These are phyloP conservation scores for Eristalis arbustorum DNA, from an alignment of 2,888 invertebrate species.

Conservation along the genomic window DNA sequence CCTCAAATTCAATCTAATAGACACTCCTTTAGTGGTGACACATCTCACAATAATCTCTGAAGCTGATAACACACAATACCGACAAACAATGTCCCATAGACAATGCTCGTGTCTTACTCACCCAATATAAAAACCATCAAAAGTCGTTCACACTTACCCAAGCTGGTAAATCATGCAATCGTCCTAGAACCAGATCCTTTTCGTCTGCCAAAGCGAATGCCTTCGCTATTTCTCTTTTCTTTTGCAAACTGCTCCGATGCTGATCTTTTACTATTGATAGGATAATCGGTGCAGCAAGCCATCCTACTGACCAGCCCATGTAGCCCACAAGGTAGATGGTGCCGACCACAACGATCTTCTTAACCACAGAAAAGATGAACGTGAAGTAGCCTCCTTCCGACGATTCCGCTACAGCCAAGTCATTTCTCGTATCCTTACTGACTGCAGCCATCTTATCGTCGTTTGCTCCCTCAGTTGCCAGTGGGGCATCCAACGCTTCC, in stretches of 20 bases:
- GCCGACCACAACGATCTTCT: constrained; percentile 87
- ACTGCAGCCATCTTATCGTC: constrained; percentile 47
- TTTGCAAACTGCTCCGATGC: constrained; percentile 87
- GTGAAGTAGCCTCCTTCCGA: constrained; percentile 81
- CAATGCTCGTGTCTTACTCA: not conserved
- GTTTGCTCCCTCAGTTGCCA: constrained; percentile 7
- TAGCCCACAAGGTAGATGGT: constrained; percentile 90
- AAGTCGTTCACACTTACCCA: constrained; percentile 86
- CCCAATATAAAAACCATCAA: not conserved
- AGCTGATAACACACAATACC: not conserved
- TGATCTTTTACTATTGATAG: constrained; percentile 90
- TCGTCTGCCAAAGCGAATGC: constrained; percentile 89
- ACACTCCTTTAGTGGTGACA: not conserved
- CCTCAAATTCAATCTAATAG: not conserved
- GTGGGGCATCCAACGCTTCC: constrained; percentile 31
- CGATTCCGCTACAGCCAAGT: not conserved
- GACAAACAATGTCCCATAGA: too few relatives aligned
- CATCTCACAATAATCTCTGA: not conserved
- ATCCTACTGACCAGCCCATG: constrained; percentile 89
- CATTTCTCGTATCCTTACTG: constrained; percentile 59
- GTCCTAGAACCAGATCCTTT: constrained; percentile 91
- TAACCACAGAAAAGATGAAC: constrained; percentile 83
- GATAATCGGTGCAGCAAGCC: constrained; percentile 90
- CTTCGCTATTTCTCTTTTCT: constrained; percentile 88
- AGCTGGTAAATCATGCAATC: constrained; percentile 94